Conservation (phyloP, 2,113 vertebrate genomes). For the Muntiacus reevesi region DNA sequence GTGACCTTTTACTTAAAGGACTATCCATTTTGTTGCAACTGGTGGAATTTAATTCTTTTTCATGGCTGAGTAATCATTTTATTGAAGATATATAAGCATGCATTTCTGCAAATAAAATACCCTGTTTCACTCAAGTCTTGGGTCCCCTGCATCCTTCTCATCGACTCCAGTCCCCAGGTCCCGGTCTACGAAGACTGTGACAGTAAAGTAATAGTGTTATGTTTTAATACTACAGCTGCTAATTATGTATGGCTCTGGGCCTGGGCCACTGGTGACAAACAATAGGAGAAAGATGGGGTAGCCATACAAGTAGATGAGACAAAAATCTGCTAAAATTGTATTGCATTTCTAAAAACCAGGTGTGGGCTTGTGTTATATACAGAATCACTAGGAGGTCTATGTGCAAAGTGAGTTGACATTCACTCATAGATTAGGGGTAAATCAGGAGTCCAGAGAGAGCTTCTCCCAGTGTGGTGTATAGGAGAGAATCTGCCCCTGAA, state of each 20-base stretch:
- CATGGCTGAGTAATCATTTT: too few relatives aligned
- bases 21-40: too few relatives aligned
- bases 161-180: too few relatives aligned
- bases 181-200: too few relatives aligned
- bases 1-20: too few relatives aligned
- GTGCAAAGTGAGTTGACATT: neutral
- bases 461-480: neutral
- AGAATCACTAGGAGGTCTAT: neutral
- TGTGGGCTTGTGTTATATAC: neutral
- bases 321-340: neutral
- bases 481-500: neutral
- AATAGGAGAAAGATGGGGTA: neutral
- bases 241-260: neutral
- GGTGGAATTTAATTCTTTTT: too few relatives aligned
- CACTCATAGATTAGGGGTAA: neutral
- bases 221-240: neutral
- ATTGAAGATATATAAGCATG: too few relatives aligned
- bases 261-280: neutral
- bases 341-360: neutral
- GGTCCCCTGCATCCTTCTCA: too few relatives aligned
- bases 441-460: neutral
- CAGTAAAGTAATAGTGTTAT: neutral
- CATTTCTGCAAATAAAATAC: too few relatives aligned
- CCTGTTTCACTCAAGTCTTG: too few relatives aligned
- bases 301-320: neutral